These are phyloP conservation scores for Cettia cetti DNA, from an alignment of 2,113 vertebrate species.

Conservation along the genomic window DNA sequence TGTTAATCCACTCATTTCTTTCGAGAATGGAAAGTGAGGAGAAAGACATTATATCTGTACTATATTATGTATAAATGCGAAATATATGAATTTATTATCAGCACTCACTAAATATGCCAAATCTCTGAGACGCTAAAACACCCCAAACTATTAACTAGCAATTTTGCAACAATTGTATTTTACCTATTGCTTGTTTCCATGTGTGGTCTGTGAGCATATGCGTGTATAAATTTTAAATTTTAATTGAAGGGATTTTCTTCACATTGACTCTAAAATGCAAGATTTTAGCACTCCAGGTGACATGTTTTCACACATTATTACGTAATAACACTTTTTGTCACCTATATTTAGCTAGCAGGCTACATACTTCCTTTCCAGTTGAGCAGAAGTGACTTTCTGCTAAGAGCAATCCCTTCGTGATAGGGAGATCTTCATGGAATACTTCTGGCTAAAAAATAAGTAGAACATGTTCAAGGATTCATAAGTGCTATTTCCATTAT, in stretches of 20 bases:
- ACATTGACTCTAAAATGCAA: background rate
- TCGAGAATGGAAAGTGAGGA: background rate
- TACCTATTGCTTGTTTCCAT: constrained; percentile 27
- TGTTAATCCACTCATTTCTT: background rate
- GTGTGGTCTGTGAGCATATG: background rate
- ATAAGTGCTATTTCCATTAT: constrained; percentile 7
- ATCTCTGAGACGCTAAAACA: constrained; percentile 36
- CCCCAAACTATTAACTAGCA: background rate
- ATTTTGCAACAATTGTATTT: constrained; percentile 25
- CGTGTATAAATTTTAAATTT: background rate
- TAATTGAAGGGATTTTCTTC: constrained; percentile 16
- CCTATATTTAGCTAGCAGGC: background rate
- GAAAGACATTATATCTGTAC: background rate
- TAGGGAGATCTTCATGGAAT: constrained; percentile 18
- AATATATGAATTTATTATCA: background rate
- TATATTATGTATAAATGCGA: background rate
- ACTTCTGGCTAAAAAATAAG: constrained; percentile 42
- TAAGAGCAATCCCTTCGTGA: constrained; percentile 28
- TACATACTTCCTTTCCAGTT: constrained; percentile 9
- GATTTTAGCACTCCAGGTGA: background rate
- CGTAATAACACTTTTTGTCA: constrained; percentile 29
- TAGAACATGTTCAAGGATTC: background rate
- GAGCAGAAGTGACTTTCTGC: constrained; percentile 17
- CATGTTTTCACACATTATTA: background rate
- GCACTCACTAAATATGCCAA: constrained; percentile 42